A percentile compares a stretch with the other conserved stretches of the same genome.
phyloP scores from a whole-genome alignment of 1,140 invertebrate species.

The Trypoxylus dichotomus region DNA sequence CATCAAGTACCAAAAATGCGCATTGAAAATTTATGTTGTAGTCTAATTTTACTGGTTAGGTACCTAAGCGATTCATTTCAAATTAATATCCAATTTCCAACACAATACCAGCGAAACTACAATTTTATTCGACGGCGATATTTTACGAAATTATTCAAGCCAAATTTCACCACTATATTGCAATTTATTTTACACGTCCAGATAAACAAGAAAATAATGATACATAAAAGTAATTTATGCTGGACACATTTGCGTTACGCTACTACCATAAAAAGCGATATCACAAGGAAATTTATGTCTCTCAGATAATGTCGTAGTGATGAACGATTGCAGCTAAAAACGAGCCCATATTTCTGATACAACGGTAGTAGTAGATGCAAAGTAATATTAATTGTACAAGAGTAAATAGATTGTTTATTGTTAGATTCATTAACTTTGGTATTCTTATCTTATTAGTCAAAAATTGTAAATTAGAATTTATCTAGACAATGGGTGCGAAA shows the following conservation, averaged over 20 bases:
- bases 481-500: not conserved
- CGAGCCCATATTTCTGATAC: not conserved
- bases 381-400: not conserved
- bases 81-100: not conserved
- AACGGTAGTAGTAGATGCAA: not conserved
- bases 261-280: not conserved
- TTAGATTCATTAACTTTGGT: no score
- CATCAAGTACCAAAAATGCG: not conserved
- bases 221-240: not conserved
- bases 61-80: no score
- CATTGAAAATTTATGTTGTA: not conserved
- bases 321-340: not conserved
- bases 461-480: not conserved
- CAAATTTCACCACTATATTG: not conserved
- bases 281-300: not conserved
- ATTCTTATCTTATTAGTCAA: no score
- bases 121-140: not conserved
- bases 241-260: not conserved
- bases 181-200: not conserved
- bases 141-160: not conserved
- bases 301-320: not conserved
- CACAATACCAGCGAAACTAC: not conserved
- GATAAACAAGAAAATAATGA: not conserved
- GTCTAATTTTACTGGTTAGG: no score
- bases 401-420: not conserved